phyloP scores from a whole-genome alignment of 2,888 invertebrate genomes.

The Drosophila fulvimacula region DNA sequence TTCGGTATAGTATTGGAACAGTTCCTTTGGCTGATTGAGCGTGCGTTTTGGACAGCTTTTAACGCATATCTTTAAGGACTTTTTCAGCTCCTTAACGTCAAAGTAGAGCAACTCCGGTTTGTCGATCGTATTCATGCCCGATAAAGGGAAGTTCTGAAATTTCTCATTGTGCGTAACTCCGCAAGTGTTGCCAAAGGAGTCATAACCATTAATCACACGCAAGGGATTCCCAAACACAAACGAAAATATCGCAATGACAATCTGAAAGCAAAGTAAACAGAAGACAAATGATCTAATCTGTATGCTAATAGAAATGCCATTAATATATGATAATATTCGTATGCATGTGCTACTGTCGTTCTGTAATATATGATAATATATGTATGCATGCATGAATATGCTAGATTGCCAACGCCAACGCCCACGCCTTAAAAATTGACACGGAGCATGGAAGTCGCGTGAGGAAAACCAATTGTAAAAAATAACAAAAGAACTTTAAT shows the following conservation, averaged over 20 bases:
- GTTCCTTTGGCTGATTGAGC: slow-evolving; percentile 88
- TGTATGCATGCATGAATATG: slow-evolving; percentile 11
- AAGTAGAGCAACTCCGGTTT: slow-evolving; percentile 93
- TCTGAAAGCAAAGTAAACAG: slow-evolving; percentile 85
- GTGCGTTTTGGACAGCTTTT: slow-evolving; percentile 92
- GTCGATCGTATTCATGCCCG: slow-evolving; percentile 92
- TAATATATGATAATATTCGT: slow-evolving; percentile 4
- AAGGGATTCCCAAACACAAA: slow-evolving; percentile 94
- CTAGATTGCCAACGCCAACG: slow-evolving; percentile 51
- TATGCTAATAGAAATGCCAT: neutral
- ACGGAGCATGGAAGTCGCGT: slow-evolving; percentile 54
- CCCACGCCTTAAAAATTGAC: slow-evolving; percentile 46
- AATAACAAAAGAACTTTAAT: slow-evolving; percentile 17
- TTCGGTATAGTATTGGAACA: slow-evolving; percentile 89
- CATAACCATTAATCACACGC: slow-evolving; percentile 95
- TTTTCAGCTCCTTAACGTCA: slow-evolving; percentile 90
- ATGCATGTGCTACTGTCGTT: slow-evolving; percentile 3
- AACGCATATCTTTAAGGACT: slow-evolving; percentile 95
- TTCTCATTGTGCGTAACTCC: slow-evolving; percentile 92
- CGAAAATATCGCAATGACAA: slow-evolving; percentile 93
- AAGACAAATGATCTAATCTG: slow-evolving; percentile 37
- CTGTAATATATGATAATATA: slow-evolving; percentile 12
- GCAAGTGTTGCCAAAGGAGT: slow-evolving; percentile 97
- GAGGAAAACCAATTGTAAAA: slow-evolving; percentile 31
- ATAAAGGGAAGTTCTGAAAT: slow-evolving; percentile 89